Evolutionary conservation across 35 echinoderm and acorn worm genomes (phyloP).

Genomic region (Diadema setosum): DNA sequence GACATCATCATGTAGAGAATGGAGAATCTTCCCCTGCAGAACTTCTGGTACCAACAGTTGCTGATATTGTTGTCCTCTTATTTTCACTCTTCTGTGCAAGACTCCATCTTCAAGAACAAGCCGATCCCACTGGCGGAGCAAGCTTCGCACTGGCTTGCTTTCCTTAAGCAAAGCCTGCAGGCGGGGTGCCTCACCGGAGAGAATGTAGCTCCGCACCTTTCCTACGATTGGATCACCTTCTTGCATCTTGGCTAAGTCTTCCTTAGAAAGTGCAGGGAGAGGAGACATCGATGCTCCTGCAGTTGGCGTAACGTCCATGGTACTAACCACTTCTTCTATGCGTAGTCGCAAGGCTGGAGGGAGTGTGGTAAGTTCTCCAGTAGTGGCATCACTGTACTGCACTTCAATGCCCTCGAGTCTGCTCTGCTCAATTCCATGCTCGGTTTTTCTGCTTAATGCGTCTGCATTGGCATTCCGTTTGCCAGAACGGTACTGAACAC

Average conservation of each 20-base stretch:
- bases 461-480: constrained; percentile 39
- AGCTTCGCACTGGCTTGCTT: background rate
- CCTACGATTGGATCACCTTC: background rate
- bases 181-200: background rate
- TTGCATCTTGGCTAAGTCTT: background rate
- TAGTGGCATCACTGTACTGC: background rate
- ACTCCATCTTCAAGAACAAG: background rate
- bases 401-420: background rate
- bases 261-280: background rate
- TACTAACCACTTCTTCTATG: background rate
- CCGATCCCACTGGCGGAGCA: constrained; percentile 4
- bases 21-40: background rate
- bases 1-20: constrained; percentile 6
- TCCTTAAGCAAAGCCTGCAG: background rate
- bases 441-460: constrained; percentile 34
- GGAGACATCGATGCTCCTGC: background rate
- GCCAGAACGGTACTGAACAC: constrained; percentile 35
- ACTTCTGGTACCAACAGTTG: background rate
- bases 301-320: background rate
- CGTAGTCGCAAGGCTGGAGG: background rate
- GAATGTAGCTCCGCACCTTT: background rate
- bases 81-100: background rate
- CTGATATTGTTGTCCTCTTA: background rate
- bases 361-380: background rate
- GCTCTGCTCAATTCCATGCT: constrained; percentile 1